Conservation (phyloP, 1,140 invertebrate genomes). For the Saccostrea glomerata region DNA sequence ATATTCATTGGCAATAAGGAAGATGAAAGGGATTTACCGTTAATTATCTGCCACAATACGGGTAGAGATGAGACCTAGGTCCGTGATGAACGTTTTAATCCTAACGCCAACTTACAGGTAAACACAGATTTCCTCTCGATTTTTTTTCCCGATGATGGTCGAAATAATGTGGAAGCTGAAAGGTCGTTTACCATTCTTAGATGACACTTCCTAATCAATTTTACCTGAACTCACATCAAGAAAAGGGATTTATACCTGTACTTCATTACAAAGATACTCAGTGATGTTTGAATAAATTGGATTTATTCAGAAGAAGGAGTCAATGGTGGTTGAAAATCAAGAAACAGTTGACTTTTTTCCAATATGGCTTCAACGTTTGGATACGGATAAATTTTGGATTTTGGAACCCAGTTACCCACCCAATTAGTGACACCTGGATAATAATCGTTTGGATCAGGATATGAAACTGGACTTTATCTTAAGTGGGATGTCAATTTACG, state of each 20-base stretch:
- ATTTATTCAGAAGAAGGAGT: not conserved
- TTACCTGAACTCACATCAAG: not conserved
- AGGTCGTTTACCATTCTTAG: not conserved
- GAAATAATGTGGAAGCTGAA: not conserved
- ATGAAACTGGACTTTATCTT: not conserved
- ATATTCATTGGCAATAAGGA: conserved; percentile 15
- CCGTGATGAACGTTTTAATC: not conserved
- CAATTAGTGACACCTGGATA: not conserved
- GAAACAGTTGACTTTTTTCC: not conserved
- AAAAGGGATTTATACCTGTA: not conserved
- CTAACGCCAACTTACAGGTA: not conserved
- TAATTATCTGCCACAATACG: conserved; percentile 13
- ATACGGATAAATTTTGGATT: not conserved
- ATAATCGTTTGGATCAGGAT: not conserved
- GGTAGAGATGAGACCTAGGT: not conserved
- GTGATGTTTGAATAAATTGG: not conserved
- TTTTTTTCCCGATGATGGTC: conserved; percentile 10
- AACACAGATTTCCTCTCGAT: not conserved
- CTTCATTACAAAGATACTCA: not conserved
- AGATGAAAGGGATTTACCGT: conserved; percentile 13
- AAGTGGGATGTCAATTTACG: not conserved
- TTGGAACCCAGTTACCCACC: not conserved
- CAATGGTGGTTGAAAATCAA: not conserved
- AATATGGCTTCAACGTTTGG: not conserved
- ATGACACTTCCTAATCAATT: conserved; percentile 1